Conservation (phyloP, 2,113 vertebrate species). For the Phrynosoma platyrhinos region DNA sequence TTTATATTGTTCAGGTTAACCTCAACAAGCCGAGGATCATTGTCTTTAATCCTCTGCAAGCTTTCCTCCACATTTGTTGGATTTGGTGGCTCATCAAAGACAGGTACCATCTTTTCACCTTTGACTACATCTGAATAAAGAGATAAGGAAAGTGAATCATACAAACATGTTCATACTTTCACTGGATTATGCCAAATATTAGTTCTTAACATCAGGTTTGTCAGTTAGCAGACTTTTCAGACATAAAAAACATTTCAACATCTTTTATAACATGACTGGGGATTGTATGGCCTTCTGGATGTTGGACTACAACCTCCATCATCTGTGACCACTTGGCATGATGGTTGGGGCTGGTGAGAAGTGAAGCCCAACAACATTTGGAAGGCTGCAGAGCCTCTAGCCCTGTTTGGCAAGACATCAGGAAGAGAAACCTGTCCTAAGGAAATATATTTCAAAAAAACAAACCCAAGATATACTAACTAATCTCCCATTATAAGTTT, state of each 20-base stretch:
- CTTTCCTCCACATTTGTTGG: conserved; percentile 97
- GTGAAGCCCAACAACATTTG: too few relatives aligned
- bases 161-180: background rate
- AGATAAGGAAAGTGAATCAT: conserved; percentile 30
- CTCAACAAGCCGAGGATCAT: conserved; percentile 88
- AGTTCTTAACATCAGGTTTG: background rate
- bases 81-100: conserved; percentile 97
- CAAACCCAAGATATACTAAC: too few relatives aligned
- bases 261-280: background rate
- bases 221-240: too few relatives aligned
- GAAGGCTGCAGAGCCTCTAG: too few relatives aligned
- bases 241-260: background rate
- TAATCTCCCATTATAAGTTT: too few relatives aligned
- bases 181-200: background rate
- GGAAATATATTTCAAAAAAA: too few relatives aligned
- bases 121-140: conserved; percentile 89
- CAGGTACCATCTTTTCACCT: conserved; percentile 92
- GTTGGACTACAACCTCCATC: too few relatives aligned
- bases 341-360: too few relatives aligned
- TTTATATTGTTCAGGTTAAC: conserved; percentile 99
- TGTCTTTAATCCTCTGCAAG: conserved; percentile 90
- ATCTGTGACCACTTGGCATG: too few relatives aligned
- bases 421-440: too few relatives aligned
- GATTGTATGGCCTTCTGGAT: too few relatives aligned
- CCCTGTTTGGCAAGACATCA: too few relatives aligned